Base-by-base conservation (phyloP, 1,140 invertebrate species). In the Varroa destructor region DNA sequence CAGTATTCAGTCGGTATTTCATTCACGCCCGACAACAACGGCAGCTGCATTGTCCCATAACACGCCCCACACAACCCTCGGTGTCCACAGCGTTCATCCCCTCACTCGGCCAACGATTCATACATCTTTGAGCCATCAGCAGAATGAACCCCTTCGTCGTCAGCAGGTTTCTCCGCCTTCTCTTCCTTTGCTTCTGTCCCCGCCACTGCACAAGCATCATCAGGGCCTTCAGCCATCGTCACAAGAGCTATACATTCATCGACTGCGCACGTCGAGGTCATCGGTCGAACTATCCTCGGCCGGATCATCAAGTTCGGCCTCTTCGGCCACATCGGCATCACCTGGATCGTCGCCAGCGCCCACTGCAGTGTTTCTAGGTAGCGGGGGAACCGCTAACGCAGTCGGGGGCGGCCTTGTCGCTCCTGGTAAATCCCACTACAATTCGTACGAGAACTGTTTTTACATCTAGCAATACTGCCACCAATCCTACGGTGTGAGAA, bases 391-490 rank as follows among this genome's bases (percentile, higher is more conserved):
- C 25, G 4, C 46, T 5, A 51, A 8, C 8, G 46, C 4, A 3
- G 46, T 51, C 46, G 8, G 8, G 4, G 46, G 46, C 8, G 46
- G 46, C 46, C 46, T 51, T 8, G 46, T 51, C 46, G 46, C 8
- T 40, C 61, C 61, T 12, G 40, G 40, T 46, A 67, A 67, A 67
- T 36, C 61, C 12, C 12, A 36, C 1, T 67, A 67, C 61, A 67
- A 67, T 67, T 37, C 61, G 40, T 67, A 67, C 61, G 61, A 67
- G 61, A 67, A 67, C 61, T 67, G 61, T 37, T 67, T 67, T 37
- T 67, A 67, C 61, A 67, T 67, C 61, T 67, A 67, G 61, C 61
- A 67, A 67, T n/a, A 8, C 46, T 51, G 14, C 46, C 12, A 67
- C 61, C 61, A 40, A 67, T 10, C 40, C 61, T 67, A 37, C 61